phyloP scores from a whole-genome alignment of 2,888 invertebrate species.

The Elegia similella region DNA sequence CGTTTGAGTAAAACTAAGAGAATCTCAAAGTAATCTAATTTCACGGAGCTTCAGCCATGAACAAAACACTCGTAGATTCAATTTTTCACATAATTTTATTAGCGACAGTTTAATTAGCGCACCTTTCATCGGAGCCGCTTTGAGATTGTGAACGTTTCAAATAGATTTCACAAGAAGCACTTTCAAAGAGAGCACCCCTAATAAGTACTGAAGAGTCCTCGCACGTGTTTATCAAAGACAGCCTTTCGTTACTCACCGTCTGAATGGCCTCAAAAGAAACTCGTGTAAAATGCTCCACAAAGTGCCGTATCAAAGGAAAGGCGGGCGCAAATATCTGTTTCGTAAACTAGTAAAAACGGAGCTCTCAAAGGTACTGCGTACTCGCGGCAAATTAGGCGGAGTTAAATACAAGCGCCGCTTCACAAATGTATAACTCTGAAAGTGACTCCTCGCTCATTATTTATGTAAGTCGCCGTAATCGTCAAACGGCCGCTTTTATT shows the following conservation, averaged over 20 bases:
- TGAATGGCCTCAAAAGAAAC: constrained; percentile 82
- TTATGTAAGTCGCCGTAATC: constrained; percentile 75
- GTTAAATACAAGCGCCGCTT: constrained; percentile 77
- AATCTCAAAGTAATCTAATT: constrained; percentile 34
- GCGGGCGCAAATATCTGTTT: constrained; percentile 82
- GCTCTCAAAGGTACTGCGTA: constrained; percentile 78
- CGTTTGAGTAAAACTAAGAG: constrained; percentile 22
- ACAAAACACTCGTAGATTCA: constrained; percentile 62
- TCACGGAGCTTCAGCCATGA: constrained; percentile 49
- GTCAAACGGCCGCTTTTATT: constrained; percentile 61
- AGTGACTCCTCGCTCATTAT: constrained; percentile 75
- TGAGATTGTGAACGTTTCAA: constrained; percentile 79
- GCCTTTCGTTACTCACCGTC: constrained; percentile 82
- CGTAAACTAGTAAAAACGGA: constrained; percentile 82
- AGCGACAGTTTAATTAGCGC: constrained; percentile 80
- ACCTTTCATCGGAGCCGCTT: constrained; percentile 75
- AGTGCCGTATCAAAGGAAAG: constrained; percentile 81
- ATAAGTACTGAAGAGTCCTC: constrained; percentile 82
- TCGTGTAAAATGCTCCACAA: constrained; percentile 82
- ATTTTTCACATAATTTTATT: constrained; percentile 80
- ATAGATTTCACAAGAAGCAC: constrained; percentile 80
- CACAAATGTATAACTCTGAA: constrained; percentile 74
- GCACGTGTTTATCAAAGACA: constrained; percentile 83
- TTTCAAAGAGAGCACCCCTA: constrained; percentile 81
- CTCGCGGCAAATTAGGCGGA: constrained; percentile 80